phyloP scores from a whole-genome alignment of 2,113 vertebrate genomes.

The Halcyon senegalensis region DNA sequence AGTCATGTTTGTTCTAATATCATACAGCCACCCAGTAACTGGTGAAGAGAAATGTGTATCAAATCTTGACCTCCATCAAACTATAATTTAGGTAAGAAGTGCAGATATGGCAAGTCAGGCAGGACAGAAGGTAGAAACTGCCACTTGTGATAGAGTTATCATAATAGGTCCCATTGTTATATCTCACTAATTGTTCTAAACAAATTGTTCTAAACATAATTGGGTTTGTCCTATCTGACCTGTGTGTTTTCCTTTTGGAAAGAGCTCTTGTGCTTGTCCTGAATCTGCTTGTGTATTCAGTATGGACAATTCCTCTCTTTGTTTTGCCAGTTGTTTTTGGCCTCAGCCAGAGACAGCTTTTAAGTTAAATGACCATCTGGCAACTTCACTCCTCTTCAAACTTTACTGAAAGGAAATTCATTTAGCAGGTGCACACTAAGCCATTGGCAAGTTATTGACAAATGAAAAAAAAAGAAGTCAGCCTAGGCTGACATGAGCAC shows the following conservation, averaged over 20 bases:
- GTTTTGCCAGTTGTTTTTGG: slow-evolving; percentile 20
- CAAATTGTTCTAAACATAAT: background rate
- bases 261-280: background rate
- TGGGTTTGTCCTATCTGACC: background rate
- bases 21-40: background rate
- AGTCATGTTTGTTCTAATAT: background rate
- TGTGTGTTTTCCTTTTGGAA: background rate
- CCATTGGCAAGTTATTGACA: slow-evolving; percentile 43
- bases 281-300: background rate
- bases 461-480: slow-evolving; percentile 13
- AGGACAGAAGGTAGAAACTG: background rate
- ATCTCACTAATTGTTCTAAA: background rate
- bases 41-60: background rate
- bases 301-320: background rate
- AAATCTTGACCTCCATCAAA: background rate
- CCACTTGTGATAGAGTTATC: background rate
- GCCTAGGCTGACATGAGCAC: background rate
- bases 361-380: slow-evolving; percentile 37
- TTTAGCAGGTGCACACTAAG: slow-evolving; percentile 47
- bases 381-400: slow-evolving; percentile 39
- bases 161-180: background rate
- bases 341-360: slow-evolving; percentile 4
- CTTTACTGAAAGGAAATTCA: slow-evolving; percentile 26
- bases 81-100: background rate
- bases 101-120: background rate